A percentile compares a stretch with the other conserved stretches of the same genome.
phyloP scores from a whole-genome alignment of 2,888 invertebrate species.

The Drosophila crucigera region DNA sequence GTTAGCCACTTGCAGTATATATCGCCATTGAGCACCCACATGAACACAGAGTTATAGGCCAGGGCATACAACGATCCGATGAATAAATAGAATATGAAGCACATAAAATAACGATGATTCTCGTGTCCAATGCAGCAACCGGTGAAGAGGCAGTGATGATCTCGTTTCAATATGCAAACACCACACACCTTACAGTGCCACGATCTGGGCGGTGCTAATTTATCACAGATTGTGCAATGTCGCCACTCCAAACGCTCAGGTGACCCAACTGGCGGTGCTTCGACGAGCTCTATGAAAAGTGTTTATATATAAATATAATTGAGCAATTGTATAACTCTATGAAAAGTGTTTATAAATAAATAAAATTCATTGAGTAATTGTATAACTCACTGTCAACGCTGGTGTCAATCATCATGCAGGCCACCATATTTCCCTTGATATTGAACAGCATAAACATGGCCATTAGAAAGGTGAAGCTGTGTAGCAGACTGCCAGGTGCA shows the following conservation, averaged over 20 bases:
- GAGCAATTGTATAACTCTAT: slow-evolving; percentile 58
- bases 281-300: slow-evolving; percentile 1
- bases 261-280: slow-evolving; percentile 20
- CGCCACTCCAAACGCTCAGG: slow-evolving; percentile 87
- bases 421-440: slow-evolving; percentile 91
- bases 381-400: slow-evolving; percentile 88
- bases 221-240: slow-evolving; percentile 91
- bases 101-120: slow-evolving; percentile 94
- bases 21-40: slow-evolving; percentile 85
- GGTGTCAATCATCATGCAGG: slow-evolving; percentile 91
- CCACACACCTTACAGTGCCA: slow-evolving; percentile 96
- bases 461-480: slow-evolving; percentile 87
- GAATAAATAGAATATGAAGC: slow-evolving; percentile 91
- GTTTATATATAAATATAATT: too few species aligned
- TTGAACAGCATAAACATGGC: slow-evolving; percentile 91
- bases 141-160: slow-evolving; percentile 95
- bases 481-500: slow-evolving; percentile 86
- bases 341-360: neutral
- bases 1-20: slow-evolving; percentile 85
- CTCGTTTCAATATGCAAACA: slow-evolving; percentile 92
- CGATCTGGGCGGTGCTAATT: slow-evolving; percentile 91
- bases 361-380: neutral
- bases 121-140: slow-evolving; percentile 94
- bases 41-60: slow-evolving; percentile 90
- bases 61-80: slow-evolving; percentile 90